Conservation (phyloP, 2,797 vertebrate genomes). For the Enoplosus armatus region DNA sequence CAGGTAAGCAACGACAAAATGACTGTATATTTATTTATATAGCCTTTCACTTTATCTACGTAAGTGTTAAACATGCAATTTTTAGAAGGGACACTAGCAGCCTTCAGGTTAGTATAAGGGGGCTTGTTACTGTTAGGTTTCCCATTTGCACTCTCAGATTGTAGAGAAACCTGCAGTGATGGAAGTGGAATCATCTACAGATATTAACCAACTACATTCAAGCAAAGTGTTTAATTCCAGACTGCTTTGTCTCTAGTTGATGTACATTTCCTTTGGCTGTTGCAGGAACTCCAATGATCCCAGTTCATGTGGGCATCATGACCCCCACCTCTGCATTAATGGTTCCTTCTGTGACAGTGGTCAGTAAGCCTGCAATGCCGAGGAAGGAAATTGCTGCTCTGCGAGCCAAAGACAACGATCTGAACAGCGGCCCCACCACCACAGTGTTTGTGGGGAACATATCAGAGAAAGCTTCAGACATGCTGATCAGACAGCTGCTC, state of each 20-base stretch:
- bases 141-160: neutral
- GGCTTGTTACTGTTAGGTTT: neutral
- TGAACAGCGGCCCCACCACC: constrained; percentile 95
- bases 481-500: constrained; percentile 97
- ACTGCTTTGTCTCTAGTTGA: neutral
- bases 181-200: neutral
- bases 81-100: neutral
- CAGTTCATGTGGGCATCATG: constrained; percentile 99
- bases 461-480: constrained; percentile 98
- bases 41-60: neutral
- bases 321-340: constrained; percentile 93
- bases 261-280: constrained; percentile 13
- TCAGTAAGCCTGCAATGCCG: constrained; percentile 92
- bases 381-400: constrained; percentile 89
- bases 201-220: neutral
- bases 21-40: no score
- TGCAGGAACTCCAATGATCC: constrained; percentile 96
- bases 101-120: neutral
- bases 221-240: neutral
- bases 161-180: neutral
- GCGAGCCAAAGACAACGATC: constrained; percentile 90
- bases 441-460: constrained; percentile 99
- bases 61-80: neutral
- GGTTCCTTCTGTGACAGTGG: constrained; percentile 90
- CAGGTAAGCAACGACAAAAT: constrained; percentile 90